These are phyloP conservation scores for Eciton burchellii DNA, from an alignment of 1,140 invertebrate species.

Conservation along the genomic window DNA sequence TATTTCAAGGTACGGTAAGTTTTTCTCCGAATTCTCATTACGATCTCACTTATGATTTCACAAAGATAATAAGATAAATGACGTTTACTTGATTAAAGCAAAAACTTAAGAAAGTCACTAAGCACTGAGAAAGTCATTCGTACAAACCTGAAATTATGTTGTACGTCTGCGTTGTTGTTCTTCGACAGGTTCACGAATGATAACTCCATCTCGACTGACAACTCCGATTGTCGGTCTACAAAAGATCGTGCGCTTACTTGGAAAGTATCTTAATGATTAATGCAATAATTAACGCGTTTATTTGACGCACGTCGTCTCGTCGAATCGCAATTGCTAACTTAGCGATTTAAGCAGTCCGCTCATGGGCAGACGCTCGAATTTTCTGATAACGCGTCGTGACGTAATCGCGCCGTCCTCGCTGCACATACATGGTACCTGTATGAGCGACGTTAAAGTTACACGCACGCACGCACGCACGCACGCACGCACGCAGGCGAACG, in stretches of 20 bases:
- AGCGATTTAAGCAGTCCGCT: slow-evolving; percentile 36
- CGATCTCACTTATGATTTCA: neutral
- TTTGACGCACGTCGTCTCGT: slow-evolving; percentile 28
- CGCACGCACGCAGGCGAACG: neutral
- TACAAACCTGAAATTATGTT: no score
- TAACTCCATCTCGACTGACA: no score
- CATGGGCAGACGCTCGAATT: slow-evolving; percentile 5
- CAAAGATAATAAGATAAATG: no score
- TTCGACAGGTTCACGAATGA: no score
- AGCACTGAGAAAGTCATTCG: no score
- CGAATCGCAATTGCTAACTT: slow-evolving; percentile 39
- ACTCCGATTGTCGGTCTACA: no score
- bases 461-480: neutral
- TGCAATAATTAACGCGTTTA: slow-evolving; percentile 23
- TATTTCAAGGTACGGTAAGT: no score
- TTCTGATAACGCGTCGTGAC: slow-evolving; percentile 34
- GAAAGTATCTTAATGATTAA: neutral
- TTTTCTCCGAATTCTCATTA: neutral
- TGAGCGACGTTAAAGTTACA: slow-evolving; percentile 20
- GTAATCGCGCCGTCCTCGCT: slow-evolving; percentile 23
- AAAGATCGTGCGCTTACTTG: slow-evolving; percentile 9
- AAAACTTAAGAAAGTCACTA: no score
- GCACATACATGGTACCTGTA: neutral
- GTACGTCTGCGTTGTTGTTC: no score
- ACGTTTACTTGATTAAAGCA: no score